Evolutionary conservation across 2,113 vertebrate genomes (phyloP).

Genomic region (Pyrgilauda ruficollis): DNA sequence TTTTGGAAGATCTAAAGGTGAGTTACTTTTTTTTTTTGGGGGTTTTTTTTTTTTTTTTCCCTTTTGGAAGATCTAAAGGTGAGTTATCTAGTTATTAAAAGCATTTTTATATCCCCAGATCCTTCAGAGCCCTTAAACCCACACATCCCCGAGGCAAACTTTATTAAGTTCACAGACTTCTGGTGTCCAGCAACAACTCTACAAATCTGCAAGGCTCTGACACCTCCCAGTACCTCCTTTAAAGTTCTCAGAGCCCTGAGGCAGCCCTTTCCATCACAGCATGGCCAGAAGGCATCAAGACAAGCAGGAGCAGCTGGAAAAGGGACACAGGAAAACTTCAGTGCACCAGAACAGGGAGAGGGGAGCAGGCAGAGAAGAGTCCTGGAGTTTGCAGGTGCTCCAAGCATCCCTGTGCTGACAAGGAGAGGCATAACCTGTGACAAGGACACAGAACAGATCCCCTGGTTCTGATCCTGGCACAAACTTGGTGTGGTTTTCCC

Average conservation of each 20-base stretch:
- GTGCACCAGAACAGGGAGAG: background rate
- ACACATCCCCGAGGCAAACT: background rate
- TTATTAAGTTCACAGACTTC: background rate
- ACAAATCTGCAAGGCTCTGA: background rate
- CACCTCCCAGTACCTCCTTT: background rate
- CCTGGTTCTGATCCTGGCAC: background rate
- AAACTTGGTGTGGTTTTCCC: background rate
- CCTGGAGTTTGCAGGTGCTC: background rate
- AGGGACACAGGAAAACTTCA: background rate
- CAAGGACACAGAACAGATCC: background rate
- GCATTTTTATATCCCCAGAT: slow-evolving; percentile 3
- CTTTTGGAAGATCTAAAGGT: background rate
- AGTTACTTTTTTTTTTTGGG: background rate
- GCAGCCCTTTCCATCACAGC: background rate
- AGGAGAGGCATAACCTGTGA: background rate
- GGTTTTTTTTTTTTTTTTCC: background rate
- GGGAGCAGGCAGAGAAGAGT: background rate
- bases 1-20: background rate
- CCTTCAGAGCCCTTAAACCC: background rate
- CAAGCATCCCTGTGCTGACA: background rate
- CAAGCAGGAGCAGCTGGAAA: background rate
- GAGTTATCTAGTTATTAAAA: background rate
- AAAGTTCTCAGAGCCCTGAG: background rate
- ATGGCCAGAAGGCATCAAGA: background rate
- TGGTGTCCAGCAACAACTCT: background rate